phyloP scores from a whole-genome alignment of 2,888 invertebrate species.

The Polietes domitor region DNA sequence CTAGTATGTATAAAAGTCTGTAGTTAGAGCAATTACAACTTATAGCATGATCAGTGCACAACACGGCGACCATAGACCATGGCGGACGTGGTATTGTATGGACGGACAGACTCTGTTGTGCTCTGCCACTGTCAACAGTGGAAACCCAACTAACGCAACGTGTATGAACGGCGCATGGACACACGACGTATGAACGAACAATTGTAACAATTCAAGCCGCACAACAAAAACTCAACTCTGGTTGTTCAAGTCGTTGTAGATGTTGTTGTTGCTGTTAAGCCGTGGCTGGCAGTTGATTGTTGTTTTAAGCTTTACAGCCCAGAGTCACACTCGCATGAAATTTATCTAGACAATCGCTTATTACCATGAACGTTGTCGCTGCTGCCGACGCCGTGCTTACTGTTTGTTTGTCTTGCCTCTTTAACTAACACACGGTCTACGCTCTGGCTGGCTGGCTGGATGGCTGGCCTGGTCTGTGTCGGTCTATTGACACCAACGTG shows the following conservation, averaged over 20 bases:
- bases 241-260: neutral
- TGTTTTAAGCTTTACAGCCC: neutral
- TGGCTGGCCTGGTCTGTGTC: neutral
- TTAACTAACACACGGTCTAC: neutral
- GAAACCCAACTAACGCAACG: constrained; percentile 8
- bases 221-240: neutral
- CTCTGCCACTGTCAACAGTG: constrained; percentile 20
- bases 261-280: neutral
- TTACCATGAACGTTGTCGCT: constrained; percentile 4
- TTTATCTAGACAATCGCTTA: neutral
- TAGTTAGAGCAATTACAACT: neutral
- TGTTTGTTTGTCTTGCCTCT: neutral
- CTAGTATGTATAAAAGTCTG: too few relatives aligned
- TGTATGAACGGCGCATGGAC: neutral
- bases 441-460: neutral
- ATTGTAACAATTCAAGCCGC: neutral
- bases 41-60: neutral
- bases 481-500: constrained; percentile 42
- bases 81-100: neutral
- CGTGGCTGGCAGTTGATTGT: neutral
- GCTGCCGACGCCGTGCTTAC: neutral
- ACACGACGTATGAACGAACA: neutral
- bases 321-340: constrained; percentile 29
- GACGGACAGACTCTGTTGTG: neutral
- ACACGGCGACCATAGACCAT: constrained; percentile 18